Base-by-base conservation (phyloP, 2,113 vertebrate genomes). In the Bostrychus sinensis region DNA sequence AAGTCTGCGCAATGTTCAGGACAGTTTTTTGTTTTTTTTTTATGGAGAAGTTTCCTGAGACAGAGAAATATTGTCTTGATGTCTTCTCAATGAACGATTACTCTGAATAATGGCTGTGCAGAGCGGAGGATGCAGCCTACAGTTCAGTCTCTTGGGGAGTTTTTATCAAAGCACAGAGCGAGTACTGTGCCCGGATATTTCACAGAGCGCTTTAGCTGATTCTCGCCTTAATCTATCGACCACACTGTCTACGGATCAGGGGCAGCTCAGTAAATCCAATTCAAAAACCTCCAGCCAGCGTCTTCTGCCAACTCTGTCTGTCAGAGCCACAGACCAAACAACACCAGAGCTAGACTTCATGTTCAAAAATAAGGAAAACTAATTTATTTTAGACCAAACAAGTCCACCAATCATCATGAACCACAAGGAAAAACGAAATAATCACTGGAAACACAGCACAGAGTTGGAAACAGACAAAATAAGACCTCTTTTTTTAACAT, bases 211-310 rank as follows among this genome's bases (percentile, higher is more conserved):
- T 69, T 58, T 20, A 25, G 60, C 76, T 77, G 64, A 70, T 38
- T 56, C 2, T 7, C 8, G 28, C 80, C 68, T 72, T 65, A 65
- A 75, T 73, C 72, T 75, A 56, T 77, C 77, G 55, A 50, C 50
- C 72, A 75, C 67, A 66, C 62, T 61, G 68, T 70, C 42, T 68
- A 36, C 0, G 22, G 61, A 63, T 55, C 62, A 32, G 72, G 39
- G 48, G 66, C 41, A 32, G 17, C 42, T 16, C 42, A 66, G 48
- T 73, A 51, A 67, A 59, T 61, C 60, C 62, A 55, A 70, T 67
- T 28, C 8, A 0, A 50, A 58, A 41, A 3, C 22, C 34, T 26
- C 16, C n/a, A 20, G 10, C n/a, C 32, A 34, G 32, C 10, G 32
- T 34, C 32, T 17, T 32, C 28, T 56, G 73, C 66, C 16, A 42